Base-by-base conservation (phyloP, 2,888 invertebrate species). In the Trachelus stipa region DNA sequence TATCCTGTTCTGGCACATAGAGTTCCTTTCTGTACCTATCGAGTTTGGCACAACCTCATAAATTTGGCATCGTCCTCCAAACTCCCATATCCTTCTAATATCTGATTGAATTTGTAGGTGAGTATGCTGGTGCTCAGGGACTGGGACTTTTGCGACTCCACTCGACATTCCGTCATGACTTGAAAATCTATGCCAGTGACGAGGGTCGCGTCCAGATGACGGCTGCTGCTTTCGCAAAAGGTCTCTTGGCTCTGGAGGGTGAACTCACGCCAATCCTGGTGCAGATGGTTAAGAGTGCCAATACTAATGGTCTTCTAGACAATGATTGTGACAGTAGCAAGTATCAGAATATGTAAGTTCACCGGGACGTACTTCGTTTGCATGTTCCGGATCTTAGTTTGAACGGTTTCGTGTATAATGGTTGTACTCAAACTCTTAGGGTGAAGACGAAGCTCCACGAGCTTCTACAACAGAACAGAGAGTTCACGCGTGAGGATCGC, bases 121-220 rank as follows among this genome's bases (percentile, higher is more conserved):
- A 95, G 93, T 98, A 96, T 93, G 97, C 95, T 83, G 96, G 98
- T 73, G 98, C 98, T 2, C 98, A 98, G 92, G 99, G 99, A 0
- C 93, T 99, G 73, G 99, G 99, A 1, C 94, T 99, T 11, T 94
- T 99, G 34, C 93, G 98, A 82, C 93, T 99, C 1, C 99, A 99
- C 92, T 99, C 99, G 12, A 99, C 99, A 0, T 99, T 98, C 92
- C 96, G 99, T 0, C 99, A 99, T 92, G 99, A 99, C 92, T 93
- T 99, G 80, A 99, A 99, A 93, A 99, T 99, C 86, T 99, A 99
- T 92, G 99, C 99, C 0, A 99, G 99, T 0, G 99, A 99, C 91
- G 99, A 99, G 91, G 99, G 99, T 3, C 94, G 99, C 78, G 99
- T 99, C 3, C 99, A 99, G 92, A 99, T 99, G 99, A 99, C 99